Evolutionary conservation across 2,113 vertebrate species (phyloP), one percentile per base, ranked within the genome.

Genomic region (Silurus glanis): DNA sequence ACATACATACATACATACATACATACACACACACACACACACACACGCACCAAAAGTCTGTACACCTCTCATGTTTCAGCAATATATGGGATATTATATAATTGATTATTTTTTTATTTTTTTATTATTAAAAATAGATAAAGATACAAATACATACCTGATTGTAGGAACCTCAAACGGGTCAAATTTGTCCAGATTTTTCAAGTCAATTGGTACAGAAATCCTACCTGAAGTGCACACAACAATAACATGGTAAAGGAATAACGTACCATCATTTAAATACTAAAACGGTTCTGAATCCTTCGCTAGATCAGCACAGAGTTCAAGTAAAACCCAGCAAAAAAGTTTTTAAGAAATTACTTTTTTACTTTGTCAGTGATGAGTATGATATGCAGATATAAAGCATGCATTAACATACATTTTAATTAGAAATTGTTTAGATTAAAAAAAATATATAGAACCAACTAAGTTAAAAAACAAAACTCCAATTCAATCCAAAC

Each of bases 101-200:
- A 56, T 1, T 9, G 12, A 56, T 56, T 56, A 56, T 56, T 56
- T 56, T 56, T 9, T 56, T 56, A 5, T 56, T 56, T 56, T 56
- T 56, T 56, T 37, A 37, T 37, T 37, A 37, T 2, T 2, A 37
- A 37, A 37, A 37, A 3, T 67, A 19, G 4, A 45, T 51, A 53
- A 2, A 76, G 23, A 45, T 37, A 21, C 1, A 25, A 28, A 21
- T 21, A 83, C 87, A 82, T 58, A 97, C 96, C 95, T 97, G 93
- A 99, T 96, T n/a, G 97, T 99, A 87, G 98, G 98, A 13, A 99
- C 97, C 10, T 93, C 83, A 0, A 98, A 98, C 0, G 98, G 98
- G 92, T 99, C 95, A 82, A 99, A 99, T n/a, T 90, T 91, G 16
- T 98, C 96, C 23, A 99, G 84, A 25, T 92, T 95, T 88, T 93